These are phyloP conservation scores for Thermophis baileyi DNA, from an alignment of 2,113 vertebrate genomes.

Conservation along the genomic window DNA sequence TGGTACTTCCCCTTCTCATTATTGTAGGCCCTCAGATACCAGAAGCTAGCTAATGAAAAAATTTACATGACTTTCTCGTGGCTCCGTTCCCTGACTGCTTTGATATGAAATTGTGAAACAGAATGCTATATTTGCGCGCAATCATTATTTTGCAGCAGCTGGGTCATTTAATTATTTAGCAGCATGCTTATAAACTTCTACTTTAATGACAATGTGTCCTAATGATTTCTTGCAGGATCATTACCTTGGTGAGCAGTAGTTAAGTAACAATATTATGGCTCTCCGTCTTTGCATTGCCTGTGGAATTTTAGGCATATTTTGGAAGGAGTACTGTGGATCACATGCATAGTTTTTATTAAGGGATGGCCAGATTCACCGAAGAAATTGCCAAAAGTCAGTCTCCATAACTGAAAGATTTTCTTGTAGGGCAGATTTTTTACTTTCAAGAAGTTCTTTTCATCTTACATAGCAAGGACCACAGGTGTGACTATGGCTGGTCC, in stretches of 20 bases:
- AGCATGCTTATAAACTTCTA: conserved; percentile 25
- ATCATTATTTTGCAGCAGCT: conserved; percentile 32
- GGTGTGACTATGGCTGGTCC: not conserved
- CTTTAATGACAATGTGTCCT: conserved; percentile 35
- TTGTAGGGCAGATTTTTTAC: not conserved
- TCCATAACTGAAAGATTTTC: not conserved
- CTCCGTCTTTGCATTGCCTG: not conserved
- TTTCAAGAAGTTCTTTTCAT: not conserved
- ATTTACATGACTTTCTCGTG: not conserved
- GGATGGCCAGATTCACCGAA: not conserved
- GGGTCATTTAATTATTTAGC: conserved; percentile 46
- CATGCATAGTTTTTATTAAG: not conserved
- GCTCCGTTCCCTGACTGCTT: not conserved
- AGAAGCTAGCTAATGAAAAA: not conserved
- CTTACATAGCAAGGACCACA: not conserved
- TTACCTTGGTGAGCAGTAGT: not conserved
- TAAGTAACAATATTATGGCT: not conserved
- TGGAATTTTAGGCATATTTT: not conserved
- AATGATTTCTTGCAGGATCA: conserved; percentile 8
- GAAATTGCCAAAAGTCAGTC: not conserved
- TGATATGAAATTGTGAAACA: conserved; percentile 1
- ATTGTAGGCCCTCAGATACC: not conserved
- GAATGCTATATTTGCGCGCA: not conserved
- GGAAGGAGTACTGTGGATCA: not conserved
- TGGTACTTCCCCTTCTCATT: not conserved